Percentiles rank a stretch among this genome's conserved stretches.
Evolutionary conservation across 2,113 vertebrate genomes (phyloP).

Genomic region (Eretmochelys imbricata): DNA sequence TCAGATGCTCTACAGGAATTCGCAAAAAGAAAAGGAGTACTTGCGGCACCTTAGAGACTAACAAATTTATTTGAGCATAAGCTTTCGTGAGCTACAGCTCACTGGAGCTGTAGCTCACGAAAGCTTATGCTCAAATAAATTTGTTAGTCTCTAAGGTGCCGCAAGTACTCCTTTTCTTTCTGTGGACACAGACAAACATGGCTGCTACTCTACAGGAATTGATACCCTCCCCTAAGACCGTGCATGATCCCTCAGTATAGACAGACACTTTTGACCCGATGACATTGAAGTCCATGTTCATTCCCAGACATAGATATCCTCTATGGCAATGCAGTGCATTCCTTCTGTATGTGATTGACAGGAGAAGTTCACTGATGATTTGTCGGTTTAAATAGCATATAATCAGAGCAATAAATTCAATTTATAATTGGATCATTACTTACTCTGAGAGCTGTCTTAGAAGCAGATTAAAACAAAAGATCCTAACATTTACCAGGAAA

Average conservation of each 20-base stretch:
- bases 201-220: too few relatives aligned
- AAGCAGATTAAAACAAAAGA: not conserved
- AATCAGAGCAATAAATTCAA: not conserved
- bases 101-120: too few relatives aligned
- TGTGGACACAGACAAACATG: too few relatives aligned
- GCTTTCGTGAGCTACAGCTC: too few relatives aligned
- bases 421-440: rapidly evolving
- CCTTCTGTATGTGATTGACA: not conserved
- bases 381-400: not conserved
- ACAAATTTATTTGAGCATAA: too few relatives aligned
- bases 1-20: too few relatives aligned
- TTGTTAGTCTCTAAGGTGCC: too few relatives aligned
- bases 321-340: not conserved
- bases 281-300: rapidly evolving
- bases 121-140: too few relatives aligned
- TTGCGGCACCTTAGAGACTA: too few relatives aligned
- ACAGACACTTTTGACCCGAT: not conserved
- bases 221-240: not conserved
- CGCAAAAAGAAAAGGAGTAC: too few relatives aligned
- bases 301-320: not conserved
- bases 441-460: not conserved
- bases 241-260: not conserved
- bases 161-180: too few relatives aligned
- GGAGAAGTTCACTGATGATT: not conserved
- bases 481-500: not conserved